Evolutionary conservation across 2,113 vertebrate genomes (phyloP).

Genomic region (human (Homo sapiens)): DNA sequence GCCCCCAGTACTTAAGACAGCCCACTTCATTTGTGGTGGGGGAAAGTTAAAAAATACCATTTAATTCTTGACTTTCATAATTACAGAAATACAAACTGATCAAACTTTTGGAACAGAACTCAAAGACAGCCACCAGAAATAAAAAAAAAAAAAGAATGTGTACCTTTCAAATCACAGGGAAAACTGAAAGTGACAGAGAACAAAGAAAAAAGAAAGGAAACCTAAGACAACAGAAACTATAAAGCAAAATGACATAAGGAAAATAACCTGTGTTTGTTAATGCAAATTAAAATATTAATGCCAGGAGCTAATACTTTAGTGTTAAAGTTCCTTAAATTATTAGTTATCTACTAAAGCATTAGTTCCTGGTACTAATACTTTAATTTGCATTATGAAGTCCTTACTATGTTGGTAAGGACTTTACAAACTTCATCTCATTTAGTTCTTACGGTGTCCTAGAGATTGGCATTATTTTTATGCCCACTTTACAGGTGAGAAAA

Average conservation of each 20-base stretch:
- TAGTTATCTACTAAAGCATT: too few species aligned
- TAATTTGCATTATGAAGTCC: too few species aligned
- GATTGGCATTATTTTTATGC: not conserved
- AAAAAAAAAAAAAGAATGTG: slow-evolving; percentile 42
- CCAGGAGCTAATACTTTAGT: not conserved
- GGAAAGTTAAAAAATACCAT: not conserved
- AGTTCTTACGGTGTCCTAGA: not conserved
- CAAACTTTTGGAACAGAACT: slow-evolving; percentile 27
- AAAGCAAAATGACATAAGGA: not conserved
- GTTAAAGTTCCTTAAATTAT: too few species aligned
- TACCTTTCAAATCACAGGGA: not conserved
- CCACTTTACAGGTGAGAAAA: slow-evolving; percentile 36
- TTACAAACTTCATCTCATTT: not conserved
- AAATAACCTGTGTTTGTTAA: not conserved
- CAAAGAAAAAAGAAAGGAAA: not conserved
- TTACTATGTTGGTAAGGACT: not conserved
- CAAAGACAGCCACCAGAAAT: slow-evolving; percentile 16
- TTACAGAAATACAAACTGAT: not conserved
- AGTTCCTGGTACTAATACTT: too few species aligned
- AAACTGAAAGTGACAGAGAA: slow-evolving; percentile 14
- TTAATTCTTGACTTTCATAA: not conserved
- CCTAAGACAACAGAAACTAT: not conserved
- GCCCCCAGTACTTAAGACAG: not conserved
- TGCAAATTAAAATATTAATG: not conserved
- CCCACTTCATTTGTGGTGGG: not conserved